A percentile compares a stretch with the other conserved stretches of the same genome.
These are phyloP conservation scores for Drosophila auraria DNA, from an alignment of 1,140 invertebrate species.

Conservation along the genomic window DNA sequence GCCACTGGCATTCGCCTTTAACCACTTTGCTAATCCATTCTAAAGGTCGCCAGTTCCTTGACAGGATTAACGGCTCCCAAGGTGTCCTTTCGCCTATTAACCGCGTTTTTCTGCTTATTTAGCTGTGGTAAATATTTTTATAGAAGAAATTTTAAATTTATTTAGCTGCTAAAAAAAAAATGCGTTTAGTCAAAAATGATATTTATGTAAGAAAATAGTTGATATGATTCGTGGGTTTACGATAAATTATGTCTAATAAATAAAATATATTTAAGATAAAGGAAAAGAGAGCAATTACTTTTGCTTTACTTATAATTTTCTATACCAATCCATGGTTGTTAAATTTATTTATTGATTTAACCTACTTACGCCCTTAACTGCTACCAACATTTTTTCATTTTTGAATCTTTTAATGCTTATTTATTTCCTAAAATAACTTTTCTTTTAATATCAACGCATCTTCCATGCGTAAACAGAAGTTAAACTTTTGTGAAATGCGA, in stretches of 20 bases:
- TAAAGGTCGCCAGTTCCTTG: conserved; percentile 30
- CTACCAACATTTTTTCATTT: too few species aligned
- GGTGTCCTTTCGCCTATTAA: conserved; percentile 12
- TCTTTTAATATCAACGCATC: background rate
- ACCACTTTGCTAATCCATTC: conserved; percentile 32
- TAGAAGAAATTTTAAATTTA: background rate
- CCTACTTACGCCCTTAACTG: background rate
- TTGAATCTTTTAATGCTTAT: background rate
- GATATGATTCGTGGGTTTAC: background rate
- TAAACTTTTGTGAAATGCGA: background rate
- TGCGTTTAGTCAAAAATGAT: background rate
- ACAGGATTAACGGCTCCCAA: conserved; percentile 39
- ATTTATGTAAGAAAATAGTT: background rate
- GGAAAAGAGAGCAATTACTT: too few species aligned
- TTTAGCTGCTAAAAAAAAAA: background rate
- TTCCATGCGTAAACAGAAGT: too few species aligned
- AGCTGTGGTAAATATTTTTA: background rate
- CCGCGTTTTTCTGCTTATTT: conserved; percentile 4
- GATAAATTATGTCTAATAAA: background rate
- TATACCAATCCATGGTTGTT: background rate
- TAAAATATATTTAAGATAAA: background rate
- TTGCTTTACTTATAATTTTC: background rate
- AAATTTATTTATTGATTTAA: background rate
- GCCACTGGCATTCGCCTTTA: conserved; percentile 28
- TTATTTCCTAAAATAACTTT: background rate